Conservation (phyloP, 92 coral and sea anemone genomes). For the Umimayanthus chanpuru region DNA sequence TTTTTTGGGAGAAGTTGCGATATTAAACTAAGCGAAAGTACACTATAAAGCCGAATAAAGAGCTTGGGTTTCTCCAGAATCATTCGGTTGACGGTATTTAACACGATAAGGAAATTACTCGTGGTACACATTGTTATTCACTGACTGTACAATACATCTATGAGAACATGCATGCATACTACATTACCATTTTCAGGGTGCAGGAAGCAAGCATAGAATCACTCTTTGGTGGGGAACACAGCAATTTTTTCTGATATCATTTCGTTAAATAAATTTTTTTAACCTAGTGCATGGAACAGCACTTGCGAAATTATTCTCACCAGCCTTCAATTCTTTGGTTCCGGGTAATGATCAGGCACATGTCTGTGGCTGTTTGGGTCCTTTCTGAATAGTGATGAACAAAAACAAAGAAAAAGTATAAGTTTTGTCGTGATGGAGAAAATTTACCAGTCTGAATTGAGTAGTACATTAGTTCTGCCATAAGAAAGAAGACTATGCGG, state of each 20-base stretch:
- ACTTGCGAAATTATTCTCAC: slow-evolving; percentile 45
- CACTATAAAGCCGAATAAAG: too few relatives aligned
- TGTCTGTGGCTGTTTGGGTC: too few relatives aligned
- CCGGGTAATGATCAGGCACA: slow-evolving; percentile 37
- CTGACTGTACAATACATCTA: slow-evolving; percentile 33
- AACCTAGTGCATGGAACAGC: slow-evolving; percentile 46
- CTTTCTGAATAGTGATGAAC: too few relatives aligned
- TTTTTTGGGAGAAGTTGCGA: too few relatives aligned
- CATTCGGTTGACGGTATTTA: slow-evolving; percentile 4
- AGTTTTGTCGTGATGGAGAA: too few relatives aligned
- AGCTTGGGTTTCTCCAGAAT: too few relatives aligned
- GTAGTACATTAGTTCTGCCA: too few relatives aligned
- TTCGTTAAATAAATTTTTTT: slow-evolving; percentile 37
- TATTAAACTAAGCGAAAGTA: too few relatives aligned
- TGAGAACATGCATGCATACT: slow-evolving; percentile 55
- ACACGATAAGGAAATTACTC: slow-evolving; percentile 61
- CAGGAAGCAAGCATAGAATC: slow-evolving; percentile 53
- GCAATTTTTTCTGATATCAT: slow-evolving; percentile 52
- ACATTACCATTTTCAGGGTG: slow-evolving; percentile 56
- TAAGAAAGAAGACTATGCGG: too few relatives aligned
- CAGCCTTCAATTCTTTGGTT: slow-evolving; percentile 52
- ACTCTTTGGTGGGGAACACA: slow-evolving; percentile 35
- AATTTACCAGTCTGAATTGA: too few relatives aligned
- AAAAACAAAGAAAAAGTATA: too few relatives aligned
- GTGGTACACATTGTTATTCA: slow-evolving; percentile 56